A percentile compares a stretch with the other conserved stretches of the same genome.
These are phyloP conservation scores for Pheucticus melanocephalus DNA, from an alignment of 2,113 vertebrate species.

Conservation along the genomic window DNA sequence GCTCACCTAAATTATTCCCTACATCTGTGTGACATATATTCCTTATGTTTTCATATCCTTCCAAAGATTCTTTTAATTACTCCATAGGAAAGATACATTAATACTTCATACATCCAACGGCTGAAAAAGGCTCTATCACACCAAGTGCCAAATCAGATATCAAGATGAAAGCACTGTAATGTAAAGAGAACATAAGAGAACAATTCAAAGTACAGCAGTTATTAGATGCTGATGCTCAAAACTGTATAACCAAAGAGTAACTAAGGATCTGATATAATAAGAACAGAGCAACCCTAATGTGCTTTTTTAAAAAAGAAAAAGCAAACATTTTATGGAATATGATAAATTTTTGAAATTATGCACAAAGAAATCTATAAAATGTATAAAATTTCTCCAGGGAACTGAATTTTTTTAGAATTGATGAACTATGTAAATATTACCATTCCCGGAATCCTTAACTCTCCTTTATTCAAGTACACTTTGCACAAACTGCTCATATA, in stretches of 20 bases:
- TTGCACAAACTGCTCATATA: neutral
- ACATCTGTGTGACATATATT: neutral
- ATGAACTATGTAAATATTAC: neutral
- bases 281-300: neutral
- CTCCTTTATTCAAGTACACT: neutral
- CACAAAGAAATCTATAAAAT: neutral
- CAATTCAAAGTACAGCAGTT: neutral
- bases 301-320: neutral
- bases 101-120: neutral
- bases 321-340: neutral
- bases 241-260: neutral
- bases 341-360: neutral
- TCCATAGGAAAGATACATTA: neutral
- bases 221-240: neutral
- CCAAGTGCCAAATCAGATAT: neutral
- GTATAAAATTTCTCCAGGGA: neutral
- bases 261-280: neutral
- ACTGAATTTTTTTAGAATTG: neutral
- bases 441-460: neutral
- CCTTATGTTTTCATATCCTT: neutral
- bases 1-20: neutral
- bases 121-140: neutral
- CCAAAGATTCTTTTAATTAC: neutral
- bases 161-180: neutral
- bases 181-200: neutral